These are phyloP conservation scores for Harpagoxenus sublaevis DNA, from an alignment of 2,888 invertebrate species.

Conservation along the genomic window DNA sequence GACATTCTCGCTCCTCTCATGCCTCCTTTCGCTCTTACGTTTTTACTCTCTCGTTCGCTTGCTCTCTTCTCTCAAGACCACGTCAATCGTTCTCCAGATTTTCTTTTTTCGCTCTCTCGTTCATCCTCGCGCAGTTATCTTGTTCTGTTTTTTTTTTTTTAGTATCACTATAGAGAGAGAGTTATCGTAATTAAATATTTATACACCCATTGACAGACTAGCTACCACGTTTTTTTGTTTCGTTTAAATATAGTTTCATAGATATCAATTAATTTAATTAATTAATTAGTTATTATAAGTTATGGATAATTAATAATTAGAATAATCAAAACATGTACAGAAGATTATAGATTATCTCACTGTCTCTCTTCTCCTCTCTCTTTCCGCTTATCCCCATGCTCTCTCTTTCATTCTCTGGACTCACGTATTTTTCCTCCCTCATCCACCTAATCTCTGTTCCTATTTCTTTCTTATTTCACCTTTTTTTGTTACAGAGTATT, in stretches of 20 bases:
- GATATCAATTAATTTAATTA: constrained; percentile 85
- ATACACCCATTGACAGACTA: constrained; percentile 86
- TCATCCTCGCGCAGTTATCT: constrained; percentile 50
- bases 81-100: constrained; percentile 33
- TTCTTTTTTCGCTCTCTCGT: constrained; percentile 44
- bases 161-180: constrained; percentile 76
- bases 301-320: constrained; percentile 85
- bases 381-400: constrained; percentile 40
- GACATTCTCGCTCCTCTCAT: constrained; percentile 47
- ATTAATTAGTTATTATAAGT: constrained; percentile 85
- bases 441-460: constrained; percentile 21
- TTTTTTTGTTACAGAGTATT: constrained; percentile 63
- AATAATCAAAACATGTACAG: constrained; percentile 86
- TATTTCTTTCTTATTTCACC: constrained; percentile 55
- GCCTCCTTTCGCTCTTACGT: constrained; percentile 14
- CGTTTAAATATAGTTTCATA: constrained; percentile 84
- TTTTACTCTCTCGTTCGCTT: constrained; percentile 27
- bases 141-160: constrained; percentile 57
- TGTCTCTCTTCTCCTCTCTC: constrained; percentile 54
- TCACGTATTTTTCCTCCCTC: constrained; percentile 34
- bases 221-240: constrained; percentile 84
- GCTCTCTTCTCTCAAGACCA: not conserved
- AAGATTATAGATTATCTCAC: constrained; percentile 83
- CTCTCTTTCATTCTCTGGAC: constrained; percentile 59
- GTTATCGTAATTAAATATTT: constrained; percentile 85